phyloP scores from a whole-genome alignment of 2,113 vertebrate species.

The Channa maculata region DNA sequence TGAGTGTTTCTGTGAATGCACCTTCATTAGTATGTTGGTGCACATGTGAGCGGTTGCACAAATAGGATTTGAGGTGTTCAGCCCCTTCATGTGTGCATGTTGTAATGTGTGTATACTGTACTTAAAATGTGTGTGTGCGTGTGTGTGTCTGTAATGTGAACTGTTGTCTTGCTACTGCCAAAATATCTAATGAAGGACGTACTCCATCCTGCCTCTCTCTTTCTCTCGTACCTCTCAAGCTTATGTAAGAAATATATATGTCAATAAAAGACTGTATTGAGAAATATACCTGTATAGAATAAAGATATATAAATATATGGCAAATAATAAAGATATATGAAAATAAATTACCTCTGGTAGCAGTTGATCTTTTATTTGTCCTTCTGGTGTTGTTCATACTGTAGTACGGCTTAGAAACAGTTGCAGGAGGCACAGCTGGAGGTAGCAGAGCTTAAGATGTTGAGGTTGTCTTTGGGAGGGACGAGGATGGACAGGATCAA shows the following conservation, averaged over 20 bases:
- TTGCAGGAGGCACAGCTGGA: too few relatives aligned
- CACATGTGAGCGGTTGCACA: constrained; percentile 20
- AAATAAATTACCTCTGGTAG: constrained; percentile 32
- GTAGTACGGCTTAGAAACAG: too few relatives aligned
- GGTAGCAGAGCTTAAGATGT: too few relatives aligned
- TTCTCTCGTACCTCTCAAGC: constrained; percentile 69
- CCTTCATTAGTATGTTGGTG: constrained; percentile 24
- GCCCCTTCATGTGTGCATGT: constrained; percentile 62
- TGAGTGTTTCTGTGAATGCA: constrained; percentile 15
- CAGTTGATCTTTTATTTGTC: not conserved
- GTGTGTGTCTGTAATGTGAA: constrained; percentile 66
- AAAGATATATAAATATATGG: constrained; percentile 81
- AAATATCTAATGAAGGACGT: constrained; percentile 76
- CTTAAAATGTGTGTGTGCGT: constrained; percentile 33
- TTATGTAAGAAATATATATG: constrained; percentile 78
- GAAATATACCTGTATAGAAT: constrained; percentile 81
- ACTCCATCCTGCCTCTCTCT: constrained; percentile 49
- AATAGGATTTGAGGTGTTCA: constrained; percentile 36
- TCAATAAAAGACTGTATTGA: constrained; percentile 80
- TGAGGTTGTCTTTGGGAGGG: too few relatives aligned
- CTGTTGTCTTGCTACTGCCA: constrained; percentile 77
- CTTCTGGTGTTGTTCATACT: too few relatives aligned
- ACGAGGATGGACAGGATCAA: too few relatives aligned
- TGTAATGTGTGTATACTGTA: constrained; percentile 24
- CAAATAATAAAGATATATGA: constrained; percentile 80